Base-by-base conservation (phyloP, 2,797 vertebrate species). In the Rhabdomys pumilio region DNA sequence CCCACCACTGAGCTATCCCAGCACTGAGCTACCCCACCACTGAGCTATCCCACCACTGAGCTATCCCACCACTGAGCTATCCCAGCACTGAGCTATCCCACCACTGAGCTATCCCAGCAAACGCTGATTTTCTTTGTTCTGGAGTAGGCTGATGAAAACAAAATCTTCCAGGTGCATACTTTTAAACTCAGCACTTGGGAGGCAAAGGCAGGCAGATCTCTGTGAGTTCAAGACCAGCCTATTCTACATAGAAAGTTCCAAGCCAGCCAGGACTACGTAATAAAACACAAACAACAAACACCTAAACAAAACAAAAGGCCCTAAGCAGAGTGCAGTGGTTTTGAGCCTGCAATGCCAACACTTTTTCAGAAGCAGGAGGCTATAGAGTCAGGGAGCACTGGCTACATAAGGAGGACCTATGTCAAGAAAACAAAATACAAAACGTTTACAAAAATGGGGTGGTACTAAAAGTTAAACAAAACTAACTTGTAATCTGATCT, bases 391-490 rank as follows among this genome's bases (percentile, higher is more conserved):
- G 44, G 53, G 22, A 89, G 20, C 57, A 24, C 2, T 1, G 44
- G 20, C 44, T 63, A 26, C 13, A 50, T 2, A 77, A 31, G 26
- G 26, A 61, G 88, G 47, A 13, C 3, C 31, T 77, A n/a, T 17
- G 57, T 77, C 26, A 77, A 63, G 72, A 57, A 69, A 67, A 65
- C 26, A 67, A 55, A 77, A 55, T 57, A 44, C 29, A 57, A 80
- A 47, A 81, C 17, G 6, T 47, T 73, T 77, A 77, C 76, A 67
- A 80, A 94, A 50, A n/a, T 47, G 79, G 44, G 81, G n/a, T 44
- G 14, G 53, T 63, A 76, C n/a, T 44, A 84, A 84, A 57, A 84
- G 50, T 83, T 44, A 80, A 94, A 80, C 41, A 34, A 72, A 86
- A 61, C 8, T 41, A 34, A 57, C 15, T 55, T 41, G 17, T 55